Percentiles rank a stretch among this genome's conserved stretches.
Conservation (phyloP, 2,888 invertebrate genomes). For the Dolichopus griseipennis region DNA sequence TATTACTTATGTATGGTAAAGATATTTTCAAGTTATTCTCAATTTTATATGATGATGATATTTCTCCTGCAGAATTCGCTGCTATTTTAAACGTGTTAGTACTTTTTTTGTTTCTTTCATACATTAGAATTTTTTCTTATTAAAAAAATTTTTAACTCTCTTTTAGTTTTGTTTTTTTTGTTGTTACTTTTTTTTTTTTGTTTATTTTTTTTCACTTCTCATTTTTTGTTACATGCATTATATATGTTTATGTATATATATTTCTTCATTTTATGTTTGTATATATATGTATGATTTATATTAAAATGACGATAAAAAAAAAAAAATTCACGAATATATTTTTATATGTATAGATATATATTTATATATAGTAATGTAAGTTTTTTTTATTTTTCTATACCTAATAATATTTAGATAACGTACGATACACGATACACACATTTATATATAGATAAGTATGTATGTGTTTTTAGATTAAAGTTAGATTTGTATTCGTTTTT, state of each 20-base stretch:
- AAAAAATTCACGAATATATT: neutral
- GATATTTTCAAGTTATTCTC: neutral
- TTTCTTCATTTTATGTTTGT: too few species aligned
- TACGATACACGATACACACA: neutral
- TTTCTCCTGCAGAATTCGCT: constrained; percentile 2
- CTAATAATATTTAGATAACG: neutral
- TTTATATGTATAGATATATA: neutral
- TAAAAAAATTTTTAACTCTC: neutral
- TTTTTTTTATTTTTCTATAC: neutral
- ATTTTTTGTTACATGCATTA: neutral
- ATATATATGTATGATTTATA: too few species aligned
- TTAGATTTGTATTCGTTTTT: neutral
- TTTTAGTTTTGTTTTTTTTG: neutral
- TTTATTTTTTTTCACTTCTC: neutral
- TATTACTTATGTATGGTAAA: constrained; percentile 3
- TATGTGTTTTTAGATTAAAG: neutral
- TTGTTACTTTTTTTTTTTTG: neutral
- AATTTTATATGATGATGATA: neutral
- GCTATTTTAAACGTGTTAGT: neutral
- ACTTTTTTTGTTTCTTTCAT: neutral
- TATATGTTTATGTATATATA: too few species aligned
- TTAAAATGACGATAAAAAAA: neutral
- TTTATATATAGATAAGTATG: neutral
- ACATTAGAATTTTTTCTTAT: neutral
- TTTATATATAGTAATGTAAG: too few species aligned